Evolutionary conservation across 2,797 vertebrate species (phyloP).

Genomic region (Catharus ustulatus): DNA sequence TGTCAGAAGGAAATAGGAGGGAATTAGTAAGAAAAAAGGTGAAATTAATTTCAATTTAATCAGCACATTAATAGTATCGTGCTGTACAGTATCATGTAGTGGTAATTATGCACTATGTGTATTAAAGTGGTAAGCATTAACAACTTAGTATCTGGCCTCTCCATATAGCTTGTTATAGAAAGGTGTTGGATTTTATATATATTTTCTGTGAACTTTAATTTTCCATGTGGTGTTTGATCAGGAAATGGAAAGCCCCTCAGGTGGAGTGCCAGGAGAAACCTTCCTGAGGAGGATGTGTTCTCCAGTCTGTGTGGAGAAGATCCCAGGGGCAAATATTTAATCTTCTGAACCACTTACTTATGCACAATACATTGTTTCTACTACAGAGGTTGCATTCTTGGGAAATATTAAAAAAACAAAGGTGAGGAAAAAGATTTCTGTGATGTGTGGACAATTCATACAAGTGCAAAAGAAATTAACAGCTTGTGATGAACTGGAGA

Average conservation of each 20-base stretch:
- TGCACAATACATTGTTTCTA: background rate
- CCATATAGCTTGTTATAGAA: background rate
- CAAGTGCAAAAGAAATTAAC: background rate
- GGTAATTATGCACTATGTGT: background rate
- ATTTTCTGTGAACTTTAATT: slow-evolving; percentile 64
- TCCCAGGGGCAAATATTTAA: background rate
- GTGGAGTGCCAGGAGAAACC: slow-evolving; percentile 16
- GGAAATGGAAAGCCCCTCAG: slow-evolving; percentile 20
- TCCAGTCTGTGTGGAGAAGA: background rate
- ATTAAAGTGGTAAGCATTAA: slow-evolving; percentile 39
- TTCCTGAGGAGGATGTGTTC: background rate
- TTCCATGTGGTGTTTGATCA: slow-evolving; percentile 35
- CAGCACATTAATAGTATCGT: background rate
- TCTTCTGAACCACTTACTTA: background rate
- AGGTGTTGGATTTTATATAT: slow-evolving; percentile 54
- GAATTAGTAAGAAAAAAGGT: background rate
- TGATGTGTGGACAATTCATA: background rate
- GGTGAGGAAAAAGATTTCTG: background rate
- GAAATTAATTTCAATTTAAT: slow-evolving; percentile 1
- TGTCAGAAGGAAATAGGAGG: background rate
- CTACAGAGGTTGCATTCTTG: background rate
- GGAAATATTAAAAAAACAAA: background rate
- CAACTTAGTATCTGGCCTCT: slow-evolving; percentile 5
- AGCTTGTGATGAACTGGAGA: background rate
- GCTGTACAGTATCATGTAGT: background rate